Conservation (phyloP, 2,113 vertebrate genomes). For the Bagarius yarrelli region DNA sequence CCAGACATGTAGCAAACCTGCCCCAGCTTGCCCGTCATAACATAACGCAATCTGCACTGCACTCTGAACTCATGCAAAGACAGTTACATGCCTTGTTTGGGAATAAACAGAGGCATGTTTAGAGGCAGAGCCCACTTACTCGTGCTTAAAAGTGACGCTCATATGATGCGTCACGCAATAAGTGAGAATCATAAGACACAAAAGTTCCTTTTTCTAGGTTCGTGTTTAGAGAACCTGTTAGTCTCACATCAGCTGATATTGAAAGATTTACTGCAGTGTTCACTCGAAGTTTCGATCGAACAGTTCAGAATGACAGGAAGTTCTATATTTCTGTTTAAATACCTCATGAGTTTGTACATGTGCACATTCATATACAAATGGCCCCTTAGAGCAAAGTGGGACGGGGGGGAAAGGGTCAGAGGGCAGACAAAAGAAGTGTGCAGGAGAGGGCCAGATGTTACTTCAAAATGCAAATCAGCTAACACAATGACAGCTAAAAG, state of each 20-base stretch:
- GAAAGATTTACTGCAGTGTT: background rate
- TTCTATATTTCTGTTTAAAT: background rate
- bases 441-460: conserved; percentile 40
- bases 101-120: background rate
- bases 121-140: background rate
- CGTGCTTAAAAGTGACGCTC: background rate
- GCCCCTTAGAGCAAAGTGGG: conserved; percentile 53
- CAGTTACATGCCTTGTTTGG: background rate
- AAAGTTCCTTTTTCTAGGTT: conserved; percentile 2
- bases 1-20: conserved; percentile 37
- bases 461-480: conserved; percentile 37
- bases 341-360: conserved; percentile 50
- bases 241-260: background rate
- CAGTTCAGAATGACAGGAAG: background rate
- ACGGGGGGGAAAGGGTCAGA: conserved; percentile 21
- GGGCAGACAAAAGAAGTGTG: conserved; percentile 38
- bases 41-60: conserved; percentile 4
- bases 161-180: conserved; percentile 23
- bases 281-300: background rate
- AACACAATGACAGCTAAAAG: conserved; percentile 3
- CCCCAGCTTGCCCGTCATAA: conserved; percentile 45
- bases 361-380: background rate
- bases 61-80: conserved; percentile 19
- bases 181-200: conserved; percentile 14
- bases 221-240: background rate